A percentile compares a stretch with the other conserved stretches of the same genome.
Evolutionary conservation across 2,888 invertebrate genomes (phyloP).

Genomic region (Zaprionus obscuricornis): DNA sequence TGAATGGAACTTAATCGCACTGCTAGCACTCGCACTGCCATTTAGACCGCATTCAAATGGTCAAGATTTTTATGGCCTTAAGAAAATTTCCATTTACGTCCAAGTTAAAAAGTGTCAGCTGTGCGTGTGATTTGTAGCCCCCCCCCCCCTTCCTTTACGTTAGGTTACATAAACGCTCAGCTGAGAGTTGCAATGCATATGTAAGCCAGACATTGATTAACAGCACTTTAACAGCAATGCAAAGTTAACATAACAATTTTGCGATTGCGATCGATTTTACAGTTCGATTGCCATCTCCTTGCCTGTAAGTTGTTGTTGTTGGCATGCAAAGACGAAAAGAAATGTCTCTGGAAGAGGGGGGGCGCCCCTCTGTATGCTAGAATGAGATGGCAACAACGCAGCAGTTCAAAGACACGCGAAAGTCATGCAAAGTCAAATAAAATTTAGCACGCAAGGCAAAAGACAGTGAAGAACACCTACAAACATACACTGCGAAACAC

Average conservation of each 20-base stretch:
- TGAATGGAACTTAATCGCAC: constrained; percentile 38
- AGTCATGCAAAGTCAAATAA: constrained; percentile 70
- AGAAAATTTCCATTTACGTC: constrained; percentile 63
- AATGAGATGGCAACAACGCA: neutral
- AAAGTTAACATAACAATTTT: too few species aligned
- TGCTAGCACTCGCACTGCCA: constrained; percentile 17
- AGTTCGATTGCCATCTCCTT: neutral
- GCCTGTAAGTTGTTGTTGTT: neutral
- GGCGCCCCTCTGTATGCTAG: neutral
- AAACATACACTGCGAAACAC: constrained; percentile 7
- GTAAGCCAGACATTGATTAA: too few species aligned
- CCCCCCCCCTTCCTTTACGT: neutral
- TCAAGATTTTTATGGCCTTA: constrained; percentile 54
- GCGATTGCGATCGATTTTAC: constrained; percentile 13
- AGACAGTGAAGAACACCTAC: constrained; percentile 18
- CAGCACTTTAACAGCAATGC: too few species aligned
- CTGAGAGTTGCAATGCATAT: too few species aligned
- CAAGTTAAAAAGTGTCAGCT: constrained; percentile 59
- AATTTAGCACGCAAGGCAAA: constrained; percentile 50
- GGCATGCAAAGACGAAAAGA: neutral
- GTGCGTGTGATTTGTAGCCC: constrained; percentile 49
- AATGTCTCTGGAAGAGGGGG: neutral
- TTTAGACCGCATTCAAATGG: constrained; percentile 44
- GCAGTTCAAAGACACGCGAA: constrained; percentile 62
- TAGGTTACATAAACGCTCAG: neutral